phyloP scores from a whole-genome alignment of 2,113 vertebrate species.

The Entomyzon cyanotis region DNA sequence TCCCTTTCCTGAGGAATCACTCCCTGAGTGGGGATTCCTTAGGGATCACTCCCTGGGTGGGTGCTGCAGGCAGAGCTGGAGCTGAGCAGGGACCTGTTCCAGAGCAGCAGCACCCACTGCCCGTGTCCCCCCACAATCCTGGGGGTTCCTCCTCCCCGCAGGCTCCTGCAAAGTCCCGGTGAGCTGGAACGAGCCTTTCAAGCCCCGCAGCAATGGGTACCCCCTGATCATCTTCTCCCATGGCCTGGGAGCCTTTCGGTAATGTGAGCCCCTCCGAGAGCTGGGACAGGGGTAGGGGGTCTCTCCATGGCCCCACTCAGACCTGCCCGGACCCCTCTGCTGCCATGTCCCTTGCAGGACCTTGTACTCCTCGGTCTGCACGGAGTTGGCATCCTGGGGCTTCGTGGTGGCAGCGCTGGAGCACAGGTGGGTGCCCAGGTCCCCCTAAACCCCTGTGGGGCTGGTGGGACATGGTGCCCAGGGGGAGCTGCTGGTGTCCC shows the following conservation, averaged over 20 bases:
- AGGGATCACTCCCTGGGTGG: too few relatives aligned
- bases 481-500: background rate
- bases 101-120: background rate
- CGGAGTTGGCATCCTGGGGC: slow-evolving; percentile 74
- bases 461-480: background rate
- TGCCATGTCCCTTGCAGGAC: slow-evolving; percentile 44
- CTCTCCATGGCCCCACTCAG: accelerated
- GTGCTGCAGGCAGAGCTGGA: background rate
- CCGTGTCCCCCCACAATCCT: accelerated
- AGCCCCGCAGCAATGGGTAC: slow-evolving; percentile 49
- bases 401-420: slow-evolving; percentile 73
- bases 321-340: background rate
- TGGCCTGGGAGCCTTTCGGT: slow-evolving; percentile 78
- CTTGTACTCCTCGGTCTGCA: slow-evolving; percentile 74
- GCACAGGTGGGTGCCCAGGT: slow-evolving; percentile 69
- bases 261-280: background rate
- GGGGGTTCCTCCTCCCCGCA: background rate
- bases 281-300: accelerated
- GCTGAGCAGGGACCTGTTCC: background rate
- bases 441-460: accelerated
- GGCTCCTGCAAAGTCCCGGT: slow-evolving; percentile 72
- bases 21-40: background rate
- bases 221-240: slow-evolving; percentile 83
- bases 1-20: background rate
- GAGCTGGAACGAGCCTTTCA: slow-evolving; percentile 73